A percentile compares a stretch with the other conserved stretches of the same genome.
These are phyloP conservation scores for Rhea americana DNA, from an alignment of 2,113 vertebrate genomes.

Conservation along the genomic window DNA sequence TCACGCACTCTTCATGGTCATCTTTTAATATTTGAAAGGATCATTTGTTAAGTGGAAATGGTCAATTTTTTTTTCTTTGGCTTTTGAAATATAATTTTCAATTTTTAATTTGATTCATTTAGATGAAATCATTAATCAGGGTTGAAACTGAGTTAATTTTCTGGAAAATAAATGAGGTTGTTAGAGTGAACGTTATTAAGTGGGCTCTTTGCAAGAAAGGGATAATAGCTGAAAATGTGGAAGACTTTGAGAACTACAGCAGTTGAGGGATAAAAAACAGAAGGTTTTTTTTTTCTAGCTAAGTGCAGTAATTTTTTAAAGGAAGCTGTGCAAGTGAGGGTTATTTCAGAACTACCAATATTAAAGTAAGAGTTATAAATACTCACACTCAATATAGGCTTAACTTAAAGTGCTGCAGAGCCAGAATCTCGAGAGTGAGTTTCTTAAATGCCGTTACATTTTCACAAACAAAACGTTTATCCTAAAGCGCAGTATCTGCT, in stretches of 20 bases:
- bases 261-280: conserved; percentile 74
- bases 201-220: conserved; percentile 82
- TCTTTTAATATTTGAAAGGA: conserved; percentile 99
- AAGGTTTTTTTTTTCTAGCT: conserved; percentile 53
- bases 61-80: conserved; percentile 87
- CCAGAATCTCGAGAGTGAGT: not conserved
- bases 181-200: conserved; percentile 97
- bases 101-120: conserved; percentile 99
- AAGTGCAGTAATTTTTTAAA: conserved; percentile 82
- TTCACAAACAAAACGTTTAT: not conserved
- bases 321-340: conserved; percentile 47
- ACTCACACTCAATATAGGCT: conserved; percentile 53
- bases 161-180: conserved; percentile 99
- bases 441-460: not conserved
- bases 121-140: conserved; percentile 99
- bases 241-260: conserved; percentile 70
- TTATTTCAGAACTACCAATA: conserved; percentile 63
- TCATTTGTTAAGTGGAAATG: conserved; percentile 98
- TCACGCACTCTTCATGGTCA: conserved; percentile 82
- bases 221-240: conserved; percentile 82
- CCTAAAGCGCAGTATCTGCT: not conserved
- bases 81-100: conserved; percentile 99
- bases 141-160: conserved; percentile 99
- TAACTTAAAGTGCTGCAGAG: conserved; percentile 44
- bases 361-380: conserved; percentile 55